Evolutionary conservation across 2,888 invertebrate genomes (phyloP).

Genomic region (Lasioglossum villosulum): DNA sequence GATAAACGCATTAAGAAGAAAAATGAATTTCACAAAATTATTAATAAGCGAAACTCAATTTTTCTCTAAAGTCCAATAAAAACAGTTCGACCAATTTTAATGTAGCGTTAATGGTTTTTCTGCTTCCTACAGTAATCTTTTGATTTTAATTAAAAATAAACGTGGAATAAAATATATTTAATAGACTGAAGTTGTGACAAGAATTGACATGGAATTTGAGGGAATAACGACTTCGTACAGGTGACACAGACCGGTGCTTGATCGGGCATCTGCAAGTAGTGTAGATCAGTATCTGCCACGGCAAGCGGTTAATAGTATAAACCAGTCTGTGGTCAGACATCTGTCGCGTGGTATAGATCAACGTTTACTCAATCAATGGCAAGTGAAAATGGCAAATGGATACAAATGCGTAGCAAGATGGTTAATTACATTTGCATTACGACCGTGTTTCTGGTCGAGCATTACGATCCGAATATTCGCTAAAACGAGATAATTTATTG

Average conservation of each 20-base stretch:
- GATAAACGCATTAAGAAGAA: not conserved
- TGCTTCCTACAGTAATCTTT: not conserved
- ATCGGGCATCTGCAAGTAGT: conserved; percentile 7
- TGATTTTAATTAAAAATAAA: not conserved
- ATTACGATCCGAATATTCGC: not conserved
- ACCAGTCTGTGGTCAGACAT: conserved; percentile 18
- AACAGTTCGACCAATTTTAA: not conserved
- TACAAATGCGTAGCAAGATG: not conserved
- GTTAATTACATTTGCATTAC: conserved; percentile 4
- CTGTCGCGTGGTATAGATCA: conserved; percentile 20
- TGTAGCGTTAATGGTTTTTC: not conserved
- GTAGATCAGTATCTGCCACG: conserved; percentile 1
- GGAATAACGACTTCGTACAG: not conserved
- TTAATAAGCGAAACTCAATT: not conserved
- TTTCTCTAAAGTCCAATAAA: not conserved
- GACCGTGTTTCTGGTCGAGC: not conserved
- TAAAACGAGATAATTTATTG: not conserved
- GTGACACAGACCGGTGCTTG: not conserved
- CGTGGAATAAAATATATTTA: not conserved
- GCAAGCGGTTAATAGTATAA: conserved; percentile 20
- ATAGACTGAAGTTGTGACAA: not conserved
- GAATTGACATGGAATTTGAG: not conserved
- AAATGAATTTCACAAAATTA: not conserved
- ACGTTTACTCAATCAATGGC: conserved; percentile 24
- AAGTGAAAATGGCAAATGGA: conserved; percentile 30